Evolutionary conservation across 2,113 vertebrate species (phyloP), one percentile per base, ranked within the genome.

Genomic region (Cheirogaleus medius): DNA sequence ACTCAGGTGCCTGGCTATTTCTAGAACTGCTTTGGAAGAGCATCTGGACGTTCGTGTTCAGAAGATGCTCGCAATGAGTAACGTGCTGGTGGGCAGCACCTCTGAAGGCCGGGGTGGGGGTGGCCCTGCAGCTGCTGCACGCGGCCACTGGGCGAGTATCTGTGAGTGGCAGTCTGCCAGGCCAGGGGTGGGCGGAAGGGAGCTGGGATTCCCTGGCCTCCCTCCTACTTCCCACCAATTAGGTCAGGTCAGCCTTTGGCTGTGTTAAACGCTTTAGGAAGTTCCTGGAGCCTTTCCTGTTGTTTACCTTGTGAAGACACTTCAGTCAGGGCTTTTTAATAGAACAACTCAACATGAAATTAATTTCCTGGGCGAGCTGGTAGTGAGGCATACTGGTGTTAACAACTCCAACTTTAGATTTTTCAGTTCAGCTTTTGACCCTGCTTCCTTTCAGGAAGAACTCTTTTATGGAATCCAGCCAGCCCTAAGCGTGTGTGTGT

Each of bases 1-100:
- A 37, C 63, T 92, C 92, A 94, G 94, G 97, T 97, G 81, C 91
- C 68, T 52, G 44, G 85, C 58, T 94, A 56, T 85, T 97, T 94
- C 93, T 82, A 82, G 88, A 94, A 58, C 42, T 27, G 68, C 94
- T 60, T 82, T 95, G 90, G 20, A 63, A 77, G 52, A 76, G 80
- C 54, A 69, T 68, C 93, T 94, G 96, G 83, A 92, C 8, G 1
- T 44, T 69, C 15, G 17, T 37, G 88, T 49, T 88, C 42, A 52
- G 90, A 76, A 77, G 92, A 81, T 63, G 66, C 42, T 54, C 42
- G 8, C 47, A 20, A 27, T 49, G 86, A 74, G 56, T 23, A 37
- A 23, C 25, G 15, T 2, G 54, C 96, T 23, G 63, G 56, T 21
- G 34, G 84, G 13, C 71, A 27, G 88, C 44, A 11, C 12, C 77